Evolutionary conservation across 1,140 invertebrate genomes (phyloP).

Genomic region (Drosophila ogumai): DNA sequence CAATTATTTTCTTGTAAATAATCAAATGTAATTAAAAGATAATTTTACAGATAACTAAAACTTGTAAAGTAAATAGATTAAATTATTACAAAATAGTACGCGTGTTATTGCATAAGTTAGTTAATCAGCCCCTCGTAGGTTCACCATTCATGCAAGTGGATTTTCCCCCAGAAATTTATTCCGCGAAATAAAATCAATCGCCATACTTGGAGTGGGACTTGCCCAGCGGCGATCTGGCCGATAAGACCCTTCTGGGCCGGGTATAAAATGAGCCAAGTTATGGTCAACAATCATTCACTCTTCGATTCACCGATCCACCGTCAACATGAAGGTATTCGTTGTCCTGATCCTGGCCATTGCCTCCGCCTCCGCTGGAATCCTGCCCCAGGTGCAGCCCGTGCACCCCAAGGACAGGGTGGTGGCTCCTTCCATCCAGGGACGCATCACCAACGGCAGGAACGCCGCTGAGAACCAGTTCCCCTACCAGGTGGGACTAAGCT

Average conservation of each 20-base stretch:
- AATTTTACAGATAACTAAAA: not conserved
- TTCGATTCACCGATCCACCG: not conserved
- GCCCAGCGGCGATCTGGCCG: not conserved
- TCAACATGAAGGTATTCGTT: constrained; percentile 71
- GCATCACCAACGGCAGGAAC: constrained; percentile 72
- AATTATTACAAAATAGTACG: not conserved
- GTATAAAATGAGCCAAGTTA: not conserved
- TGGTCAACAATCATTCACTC: constrained; percentile 38
- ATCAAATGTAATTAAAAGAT: not conserved
- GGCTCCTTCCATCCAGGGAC: constrained; percentile 50
- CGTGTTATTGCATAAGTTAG: not conserved
- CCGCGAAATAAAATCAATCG: constrained; percentile 2
- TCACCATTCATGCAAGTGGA: not conserved
- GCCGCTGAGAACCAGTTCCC: constrained; percentile 85
- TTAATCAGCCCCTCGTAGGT: not conserved
- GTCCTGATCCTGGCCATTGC: constrained; percentile 64
- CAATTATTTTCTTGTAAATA: not conserved
- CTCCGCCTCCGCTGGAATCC: constrained; percentile 60
- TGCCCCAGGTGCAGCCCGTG: constrained; percentile 45
- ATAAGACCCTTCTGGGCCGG: constrained; percentile 8
- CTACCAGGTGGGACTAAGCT: constrained; percentile 85
- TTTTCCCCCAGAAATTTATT: constrained; percentile 6
- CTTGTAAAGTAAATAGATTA: not conserved
- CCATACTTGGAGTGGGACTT: not conserved
- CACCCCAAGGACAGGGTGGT: constrained; percentile 59